phyloP scores from a whole-genome alignment of 2,797 vertebrate species.

The Brachyalestes nurse region DNA sequence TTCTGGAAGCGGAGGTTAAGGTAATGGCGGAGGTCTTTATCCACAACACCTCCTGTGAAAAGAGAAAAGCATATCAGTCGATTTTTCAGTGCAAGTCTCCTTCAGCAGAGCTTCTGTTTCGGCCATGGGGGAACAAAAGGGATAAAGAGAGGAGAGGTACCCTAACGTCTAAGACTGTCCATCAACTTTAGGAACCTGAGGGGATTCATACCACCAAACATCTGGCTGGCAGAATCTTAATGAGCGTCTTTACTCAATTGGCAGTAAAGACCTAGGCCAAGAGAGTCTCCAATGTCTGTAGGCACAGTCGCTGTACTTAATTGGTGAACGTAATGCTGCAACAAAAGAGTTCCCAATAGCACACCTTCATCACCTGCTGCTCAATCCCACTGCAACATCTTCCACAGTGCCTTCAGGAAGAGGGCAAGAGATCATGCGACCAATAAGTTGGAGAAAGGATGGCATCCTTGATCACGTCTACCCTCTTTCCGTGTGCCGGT shows the following conservation, averaged over 20 bases:
- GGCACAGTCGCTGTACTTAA: not conserved
- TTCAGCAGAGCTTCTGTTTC: not conserved
- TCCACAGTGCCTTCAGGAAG: slow-evolving; percentile 2
- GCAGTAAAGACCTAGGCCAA: not conserved
- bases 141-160: not conserved
- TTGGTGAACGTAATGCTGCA: not conserved
- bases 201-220: not conserved
- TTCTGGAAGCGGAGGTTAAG: slow-evolving; percentile 99
- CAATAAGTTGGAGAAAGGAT: slow-evolving; percentile 16
- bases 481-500: slow-evolving; percentile 16
- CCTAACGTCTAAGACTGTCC: not conserved
- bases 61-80: not conserved
- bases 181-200: not conserved
- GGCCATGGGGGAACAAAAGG: not conserved
- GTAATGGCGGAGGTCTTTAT: slow-evolving; percentile 99
- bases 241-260: not conserved
- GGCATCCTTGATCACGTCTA: not conserved
- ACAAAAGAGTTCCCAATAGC: not conserved
- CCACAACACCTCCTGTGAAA: slow-evolving; percentile 91
- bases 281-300: not conserved
- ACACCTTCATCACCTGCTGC: not conserved
- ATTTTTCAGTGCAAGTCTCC: not conserved
- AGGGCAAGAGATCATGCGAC: not conserved
- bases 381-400: not conserved
- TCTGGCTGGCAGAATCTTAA: not conserved